Base-by-base conservation (phyloP, 2,113 vertebrate species). In the Pseudonaja textilis region DNA sequence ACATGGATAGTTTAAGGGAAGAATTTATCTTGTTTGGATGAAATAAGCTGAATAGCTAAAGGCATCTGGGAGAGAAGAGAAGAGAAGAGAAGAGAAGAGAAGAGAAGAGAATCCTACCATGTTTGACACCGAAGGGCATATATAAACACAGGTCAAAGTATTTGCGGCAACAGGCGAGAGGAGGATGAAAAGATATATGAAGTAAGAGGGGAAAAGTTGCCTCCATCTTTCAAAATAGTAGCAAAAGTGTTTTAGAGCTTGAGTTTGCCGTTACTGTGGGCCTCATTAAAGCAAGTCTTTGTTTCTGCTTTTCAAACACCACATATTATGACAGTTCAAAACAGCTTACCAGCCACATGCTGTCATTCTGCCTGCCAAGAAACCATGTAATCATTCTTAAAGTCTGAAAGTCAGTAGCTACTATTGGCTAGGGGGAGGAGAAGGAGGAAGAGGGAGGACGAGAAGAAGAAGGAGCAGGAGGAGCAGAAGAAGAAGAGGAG, bases 241-340 rank as follows among this genome's bases (percentile, higher is more conserved):
- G 95, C 89, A 92, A 95, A 94, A 92, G 3, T 92, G 61, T 95
- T 96, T 47, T 96, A 90, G 93, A 95, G 91, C 91, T 94, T 93
- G 89, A 89, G 64, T 96, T 95, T 93, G 50, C 94, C 91, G 87
- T 89, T 95, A 94, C 95, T 96, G 57, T 89, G 91, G 95, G 92
- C 92, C 95, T 96, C 95, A 95, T 95, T 93, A 95, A 95, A 96
- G 95, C 85, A 86, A 93, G 56, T 16, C 91, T 96, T 96, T 94
- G 90, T 94, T 96, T 92, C 94, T 89, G 23, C 39, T 95, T 97
- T 96, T 97, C 96, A 96, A 95, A 95, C 91, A 92, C 95, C 95
- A 94, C 92, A 89, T 96, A 93, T 96, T 96, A 97, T 96, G 96
- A 97, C 97, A 97, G 95, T 93, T 97, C 95, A 94, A 97, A 97